Evolutionary conservation across 2,113 vertebrate species (phyloP), one percentile per base, ranked within the genome.

Genomic region (Notarius quadriscutis): DNA sequence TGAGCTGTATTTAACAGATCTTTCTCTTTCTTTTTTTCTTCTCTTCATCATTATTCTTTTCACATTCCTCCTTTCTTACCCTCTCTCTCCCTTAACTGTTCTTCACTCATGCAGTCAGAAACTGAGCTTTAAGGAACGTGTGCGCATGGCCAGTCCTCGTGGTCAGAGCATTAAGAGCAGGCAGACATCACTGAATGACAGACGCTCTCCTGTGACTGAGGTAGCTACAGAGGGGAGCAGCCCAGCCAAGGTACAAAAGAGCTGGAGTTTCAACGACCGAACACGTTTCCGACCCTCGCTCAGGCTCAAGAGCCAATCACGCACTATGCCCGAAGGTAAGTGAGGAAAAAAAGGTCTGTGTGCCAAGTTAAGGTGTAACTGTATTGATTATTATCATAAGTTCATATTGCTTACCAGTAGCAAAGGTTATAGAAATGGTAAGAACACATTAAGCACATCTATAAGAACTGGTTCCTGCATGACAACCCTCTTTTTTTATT

Each of bases 211-310:
- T 0, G 94, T 97, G 87, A 95, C 96, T 0, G 98, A 99, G 90
- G 91, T 95, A 84, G 95, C 94, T 53, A 94, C 94, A 0, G 97
- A 95, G 91, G 93, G 69, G 79, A 94, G 90, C 90, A 99, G 98
- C 89, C 98, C 98, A 11, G 97, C 96, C 89, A 99, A 99, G 91
- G 97, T 99, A 50, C 98, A 99, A 94, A 99, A 99, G 94, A 99
- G 98, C 95, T 99, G 98, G 98, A 99, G 98, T 92, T 99, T 99
- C 95, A 99, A 99, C 0, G 98, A 99, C 88, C 95, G 98, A 30
- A 99, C 98, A 0, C 96, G 98, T 62, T 99, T 99, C 89, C 94
- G 98, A 85, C 98, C 98, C 55, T 99, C 98, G 0, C 95, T 99
- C 55, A 94, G 98, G 84, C 94, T 99, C 75, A 99, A 99, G 95